Base-by-base conservation (phyloP, 2,888 invertebrate genomes). In the Chalcosyrphus nemorum region DNA sequence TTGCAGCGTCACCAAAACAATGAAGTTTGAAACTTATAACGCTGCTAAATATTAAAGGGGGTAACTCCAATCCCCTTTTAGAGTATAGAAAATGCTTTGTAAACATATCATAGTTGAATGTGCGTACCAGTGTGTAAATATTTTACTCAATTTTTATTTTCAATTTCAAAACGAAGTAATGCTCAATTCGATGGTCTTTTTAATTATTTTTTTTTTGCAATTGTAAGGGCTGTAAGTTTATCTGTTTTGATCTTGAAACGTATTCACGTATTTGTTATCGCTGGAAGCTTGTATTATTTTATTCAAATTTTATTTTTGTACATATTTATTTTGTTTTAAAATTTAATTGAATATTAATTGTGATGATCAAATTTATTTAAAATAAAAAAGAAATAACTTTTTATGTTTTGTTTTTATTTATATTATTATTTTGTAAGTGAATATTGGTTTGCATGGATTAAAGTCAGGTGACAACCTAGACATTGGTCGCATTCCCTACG, bases 1-100 rank as follows among this genome's bases (percentile, higher is more conserved):
- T 81, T 92, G 27, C 92, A 92, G 70, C 87, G 92, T 29, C 89
- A 90, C 75, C 88, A 89, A 11, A 81, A 86, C 2, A 87, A 86
- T 35, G 86, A 88, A 35, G 61, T 82, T 68, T 82, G 35, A 78
- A 50, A 47, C 27, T 19, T 27, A 1, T n/a, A 11, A 19, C 11
- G 9, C n/a, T n/a, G n/a, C n/a, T n/a, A n/a, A n/a, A n/a, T n/a
- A n/a, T n/a, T n/a, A n/a, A n/a, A n/a, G n/a, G n/a, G n/a, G n/a
- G n/a, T n/a, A n/a, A n/a, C n/a, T n/a, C n/a, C n/a, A n/a, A n/a
- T n/a, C n/a, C n/a, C n/a, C n/a, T n/a, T n/a, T 19, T 70, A 29
- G 11, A n/a, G 19, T 29, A 57, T 11, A 45, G 15, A 63, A 68
- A 76, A 63, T 57, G 27, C 63, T 52, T 54, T 71, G 17, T 35